phyloP scores from a whole-genome alignment of 2,888 invertebrate species.

The Ophion ellenae region DNA sequence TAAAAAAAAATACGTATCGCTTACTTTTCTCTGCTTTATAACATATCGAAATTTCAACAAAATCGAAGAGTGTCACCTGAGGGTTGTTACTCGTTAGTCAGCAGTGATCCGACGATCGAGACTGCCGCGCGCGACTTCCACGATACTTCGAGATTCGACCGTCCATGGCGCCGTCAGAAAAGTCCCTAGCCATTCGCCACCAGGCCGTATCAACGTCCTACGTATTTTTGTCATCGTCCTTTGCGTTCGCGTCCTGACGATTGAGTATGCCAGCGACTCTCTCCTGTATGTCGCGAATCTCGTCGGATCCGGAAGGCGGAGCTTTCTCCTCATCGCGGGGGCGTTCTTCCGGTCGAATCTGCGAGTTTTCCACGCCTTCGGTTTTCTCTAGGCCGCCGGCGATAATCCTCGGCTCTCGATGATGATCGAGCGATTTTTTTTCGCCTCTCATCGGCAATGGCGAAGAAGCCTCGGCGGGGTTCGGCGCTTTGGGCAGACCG shows the following conservation, averaged over 20 bases:
- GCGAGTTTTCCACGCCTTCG: slow-evolving; percentile 61
- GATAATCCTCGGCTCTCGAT: slow-evolving; percentile 47
- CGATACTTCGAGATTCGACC: too few relatives aligned
- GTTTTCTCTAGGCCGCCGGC: slow-evolving; percentile 32
- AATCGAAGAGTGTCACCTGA: too few relatives aligned
- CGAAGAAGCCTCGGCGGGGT: not conserved
- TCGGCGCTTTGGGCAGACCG: slow-evolving; percentile 3
- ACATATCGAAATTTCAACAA: too few relatives aligned
- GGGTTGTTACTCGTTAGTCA: too few relatives aligned
- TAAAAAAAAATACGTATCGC: too few relatives aligned
- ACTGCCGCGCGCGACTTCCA: too few relatives aligned
- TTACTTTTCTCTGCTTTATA: too few relatives aligned
- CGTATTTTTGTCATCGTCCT: too few relatives aligned
- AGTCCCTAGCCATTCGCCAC: too few relatives aligned
- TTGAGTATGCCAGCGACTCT: slow-evolving; percentile 66
- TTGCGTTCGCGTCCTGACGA: not conserved
- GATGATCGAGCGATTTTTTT: slow-evolving; percentile 55
- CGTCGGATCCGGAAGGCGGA: slow-evolving; percentile 63
- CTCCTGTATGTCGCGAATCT: slow-evolving; percentile 67
- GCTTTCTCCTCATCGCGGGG: slow-evolving; percentile 10
- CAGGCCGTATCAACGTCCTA: too few relatives aligned
- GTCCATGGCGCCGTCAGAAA: too few relatives aligned
- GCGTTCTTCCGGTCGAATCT: slow-evolving; percentile 44
- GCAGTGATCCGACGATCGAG: too few relatives aligned
- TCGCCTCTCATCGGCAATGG: not conserved